phyloP scores from a whole-genome alignment of 2,797 vertebrate genomes.

The Tarsius wallacei region DNA sequence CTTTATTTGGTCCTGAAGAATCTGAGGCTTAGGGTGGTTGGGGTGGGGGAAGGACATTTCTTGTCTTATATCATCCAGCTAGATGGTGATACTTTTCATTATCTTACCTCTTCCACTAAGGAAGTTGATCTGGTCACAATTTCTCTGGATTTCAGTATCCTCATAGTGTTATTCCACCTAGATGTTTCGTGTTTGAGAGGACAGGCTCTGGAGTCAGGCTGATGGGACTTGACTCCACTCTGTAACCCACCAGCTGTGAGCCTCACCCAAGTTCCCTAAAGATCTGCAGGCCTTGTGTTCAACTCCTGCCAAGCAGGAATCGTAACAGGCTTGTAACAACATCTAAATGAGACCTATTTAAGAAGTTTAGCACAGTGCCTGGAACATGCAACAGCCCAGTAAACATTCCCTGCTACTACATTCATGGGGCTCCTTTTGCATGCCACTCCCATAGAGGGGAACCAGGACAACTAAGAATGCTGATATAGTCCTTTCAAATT shows the following conservation, averaged over 20 bases:
- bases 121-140: neutral
- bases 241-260: neutral
- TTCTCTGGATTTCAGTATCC: neutral
- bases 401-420: neutral
- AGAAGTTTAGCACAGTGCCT: neutral
- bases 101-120: neutral
- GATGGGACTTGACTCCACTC: conserved; percentile 43
- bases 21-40: neutral
- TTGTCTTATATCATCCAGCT: neutral
- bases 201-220: conserved; percentile 37
- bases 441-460: neutral
- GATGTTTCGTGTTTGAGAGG: neutral
- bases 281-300: conserved; percentile 34
- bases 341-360: conserved; percentile 29
- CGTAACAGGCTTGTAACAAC: neutral
- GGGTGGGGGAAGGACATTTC: neutral
- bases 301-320: neutral
- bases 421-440: neutral
- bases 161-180: neutral
- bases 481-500: neutral
- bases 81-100: neutral
- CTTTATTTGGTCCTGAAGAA: neutral
- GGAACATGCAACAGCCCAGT: neutral
- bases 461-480: neutral
- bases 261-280: neutral